Conservation (phyloP, 2,113 vertebrate genomes). For the Ginglymostoma cirratum region DNA sequence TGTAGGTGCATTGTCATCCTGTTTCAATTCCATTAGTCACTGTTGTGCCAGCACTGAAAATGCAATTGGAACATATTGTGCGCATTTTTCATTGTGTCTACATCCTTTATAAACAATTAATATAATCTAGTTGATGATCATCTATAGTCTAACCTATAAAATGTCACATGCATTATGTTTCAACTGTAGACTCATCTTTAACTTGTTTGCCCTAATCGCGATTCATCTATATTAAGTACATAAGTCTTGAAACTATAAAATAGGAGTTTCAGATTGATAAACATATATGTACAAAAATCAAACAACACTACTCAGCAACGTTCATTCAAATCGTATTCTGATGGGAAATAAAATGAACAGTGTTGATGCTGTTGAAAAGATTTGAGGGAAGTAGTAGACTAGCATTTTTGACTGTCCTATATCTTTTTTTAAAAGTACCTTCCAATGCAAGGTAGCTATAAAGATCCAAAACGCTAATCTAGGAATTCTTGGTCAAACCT, state of each 20-base stretch:
- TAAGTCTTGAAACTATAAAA: not conserved
- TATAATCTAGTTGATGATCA: not conserved
- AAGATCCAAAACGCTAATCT: not conserved
- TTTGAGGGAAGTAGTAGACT: no score
- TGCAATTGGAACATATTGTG: not conserved
- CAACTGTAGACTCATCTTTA: not conserved
- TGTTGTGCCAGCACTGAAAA: not conserved
- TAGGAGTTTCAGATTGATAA: constrained; percentile 20
- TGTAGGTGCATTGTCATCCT: not conserved
- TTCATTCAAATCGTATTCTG: not conserved
- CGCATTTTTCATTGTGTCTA: not conserved
- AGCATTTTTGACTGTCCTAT: no score
- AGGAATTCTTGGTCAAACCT: not conserved
- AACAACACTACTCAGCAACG: not conserved
- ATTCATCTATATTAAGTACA: not conserved
- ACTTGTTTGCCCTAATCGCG: not conserved
- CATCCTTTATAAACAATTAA: not conserved
- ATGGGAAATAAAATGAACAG: not conserved
- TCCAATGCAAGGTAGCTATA: not conserved
- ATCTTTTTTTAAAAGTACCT: no score
- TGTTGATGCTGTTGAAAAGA: not conserved
- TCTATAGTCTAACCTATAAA: no score
- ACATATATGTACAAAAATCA: not conserved
- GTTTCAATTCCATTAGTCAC: not conserved
- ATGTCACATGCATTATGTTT: not conserved